These are phyloP conservation scores for Ormyrus rosae DNA, from an alignment of 2,888 invertebrate genomes.

Conservation along the genomic window DNA sequence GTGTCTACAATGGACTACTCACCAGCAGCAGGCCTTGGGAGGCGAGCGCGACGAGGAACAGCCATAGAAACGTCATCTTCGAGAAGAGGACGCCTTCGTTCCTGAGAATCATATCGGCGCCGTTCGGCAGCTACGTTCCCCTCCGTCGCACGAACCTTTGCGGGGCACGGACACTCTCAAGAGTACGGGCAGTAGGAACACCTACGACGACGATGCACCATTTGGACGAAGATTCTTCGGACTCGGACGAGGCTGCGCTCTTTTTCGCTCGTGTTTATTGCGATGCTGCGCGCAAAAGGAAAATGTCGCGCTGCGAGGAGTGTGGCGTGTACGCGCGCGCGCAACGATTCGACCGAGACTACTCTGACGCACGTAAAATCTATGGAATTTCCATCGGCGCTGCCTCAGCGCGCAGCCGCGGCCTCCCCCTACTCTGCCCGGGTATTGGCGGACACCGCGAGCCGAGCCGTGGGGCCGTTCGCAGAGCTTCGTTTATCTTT, in stretches of 20 bases:
- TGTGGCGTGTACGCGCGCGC: background rate
- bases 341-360: conserved; percentile 26
- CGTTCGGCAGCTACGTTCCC: background rate
- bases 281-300: conserved; percentile 4
- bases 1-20: too few relatives aligned
- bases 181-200: background rate
- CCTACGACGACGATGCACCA: conserved; percentile 25
- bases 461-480: too few relatives aligned
- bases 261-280: background rate
- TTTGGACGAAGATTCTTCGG: conserved; percentile 8
- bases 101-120: conserved; percentile 39
- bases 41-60: conserved; percentile 11
- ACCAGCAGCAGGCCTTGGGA: conserved; percentile 4
- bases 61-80: background rate
- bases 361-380: conserved; percentile 33
- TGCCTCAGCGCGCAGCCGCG: background rate
- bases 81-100: conserved; percentile 14
- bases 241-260: background rate
- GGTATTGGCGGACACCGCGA: too few relatives aligned
- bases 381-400: conserved; percentile 36
- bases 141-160: background rate
- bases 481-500: too few relatives aligned
- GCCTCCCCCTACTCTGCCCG: background rate
- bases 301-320: conserved; percentile 7
- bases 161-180: conserved; percentile 11